Evolutionary conservation across 2,797 vertebrate species (phyloP), one percentile per base, ranked within the genome.

Genomic region (Acanthurus leucopareius): DNA sequence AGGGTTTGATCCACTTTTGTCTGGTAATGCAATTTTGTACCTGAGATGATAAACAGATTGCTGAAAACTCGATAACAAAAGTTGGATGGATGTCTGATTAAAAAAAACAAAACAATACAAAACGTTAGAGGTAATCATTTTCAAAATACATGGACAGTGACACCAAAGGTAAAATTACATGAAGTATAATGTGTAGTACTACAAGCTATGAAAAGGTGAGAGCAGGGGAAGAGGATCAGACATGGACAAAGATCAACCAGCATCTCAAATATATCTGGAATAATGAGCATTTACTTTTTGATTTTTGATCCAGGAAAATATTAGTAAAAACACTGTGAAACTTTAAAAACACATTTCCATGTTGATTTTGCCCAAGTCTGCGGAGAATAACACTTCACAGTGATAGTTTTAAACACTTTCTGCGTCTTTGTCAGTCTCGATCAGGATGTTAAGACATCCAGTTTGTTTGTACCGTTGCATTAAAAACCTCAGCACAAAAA

Each of bases 11-110:
- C 86, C 86, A 83, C 84, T 86, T 89, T 85, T 83, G 84, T 91
- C 83, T 86, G 88, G 83, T 86, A 68, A 86, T 86, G 73, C 49
- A 78, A 86, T 83, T 83, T 93, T 91, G 90, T 90, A 95, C 94
- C 95, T 96, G 95, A 96, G 94, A 95, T 96, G 90, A 93, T 85
- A 72, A 88, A 92, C 90, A 88, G 88, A 93, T 90, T 86, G 89
- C 81, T 91, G 86, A 91, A 90, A 94, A 89, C 79, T 90, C 86
- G 72, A 84, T 84, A 92, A 92, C 92, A 93, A 92, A 94, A 92
- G 92, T 89, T 95, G 94, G 94, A 94, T 96, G 94, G 92, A 96
- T 96, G 91, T 87, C 94, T 86, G 84, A 95, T 93, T 53, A 73
- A 84, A 89, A 82, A 82, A 79, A 79, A 79, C 83, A 57, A 80